A percentile compares a stretch with the other conserved stretches of the same genome.
These are phyloP conservation scores for Brachyhypopomus occidentalis DNA, from an alignment of 2,113 vertebrate genomes.

Conservation along the genomic window DNA sequence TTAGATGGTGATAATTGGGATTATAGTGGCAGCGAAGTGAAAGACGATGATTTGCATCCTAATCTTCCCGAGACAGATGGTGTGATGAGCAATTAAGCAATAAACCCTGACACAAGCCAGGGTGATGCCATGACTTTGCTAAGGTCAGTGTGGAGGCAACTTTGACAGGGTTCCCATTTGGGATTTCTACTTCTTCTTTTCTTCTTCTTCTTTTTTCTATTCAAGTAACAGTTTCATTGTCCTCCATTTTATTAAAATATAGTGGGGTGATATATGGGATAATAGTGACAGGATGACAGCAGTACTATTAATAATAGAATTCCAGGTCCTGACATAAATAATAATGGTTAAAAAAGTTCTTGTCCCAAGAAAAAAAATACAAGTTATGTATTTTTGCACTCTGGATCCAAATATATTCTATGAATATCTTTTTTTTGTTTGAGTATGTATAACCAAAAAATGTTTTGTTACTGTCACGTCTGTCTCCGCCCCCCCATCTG, in stretches of 20 bases:
- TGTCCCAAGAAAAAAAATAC: no score
- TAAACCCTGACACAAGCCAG: not conserved
- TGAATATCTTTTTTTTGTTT: no score
- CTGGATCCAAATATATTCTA: no score
- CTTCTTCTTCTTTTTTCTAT: not conserved
- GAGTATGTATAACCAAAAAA: no score
- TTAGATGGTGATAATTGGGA: conserved; percentile 7
- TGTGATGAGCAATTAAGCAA: conserved; percentile 14
- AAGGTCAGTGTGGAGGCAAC: conserved; percentile 5
- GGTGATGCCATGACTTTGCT: not conserved
- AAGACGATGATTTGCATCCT: conserved; percentile 7
- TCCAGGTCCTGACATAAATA: not conserved
- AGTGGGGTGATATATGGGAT: not conserved
- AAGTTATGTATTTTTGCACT: no score
- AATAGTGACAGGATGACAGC: not conserved
- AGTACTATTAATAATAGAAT: not conserved
- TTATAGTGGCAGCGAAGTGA: conserved; percentile 17
- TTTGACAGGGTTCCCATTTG: not conserved
- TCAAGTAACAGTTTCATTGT: not conserved
- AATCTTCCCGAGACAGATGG: conserved; percentile 23
- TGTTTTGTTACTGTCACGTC: no score
- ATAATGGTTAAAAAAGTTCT: not conserved
- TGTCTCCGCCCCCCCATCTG: no score
- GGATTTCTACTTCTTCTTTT: no score
- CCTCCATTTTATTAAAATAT: not conserved